Conservation (phyloP, 2,113 vertebrate genomes). For the Heliornis fulica region DNA sequence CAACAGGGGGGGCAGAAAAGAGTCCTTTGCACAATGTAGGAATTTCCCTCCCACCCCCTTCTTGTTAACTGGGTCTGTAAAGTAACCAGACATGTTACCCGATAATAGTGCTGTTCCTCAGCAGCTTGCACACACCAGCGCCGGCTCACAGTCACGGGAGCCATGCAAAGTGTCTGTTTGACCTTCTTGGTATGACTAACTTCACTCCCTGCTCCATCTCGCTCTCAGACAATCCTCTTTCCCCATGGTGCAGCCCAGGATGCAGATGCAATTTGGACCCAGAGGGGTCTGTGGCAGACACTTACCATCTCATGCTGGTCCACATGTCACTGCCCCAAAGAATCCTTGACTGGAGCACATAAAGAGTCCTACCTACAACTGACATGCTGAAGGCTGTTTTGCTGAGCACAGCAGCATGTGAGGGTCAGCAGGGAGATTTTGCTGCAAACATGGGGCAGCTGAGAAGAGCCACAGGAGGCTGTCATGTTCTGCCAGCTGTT, state of each 20-base stretch:
- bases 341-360: background rate
- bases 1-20: background rate
- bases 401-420: background rate
- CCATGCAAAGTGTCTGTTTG: background rate
- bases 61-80: conserved; percentile 63
- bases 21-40: conserved; percentile 45
- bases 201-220: background rate
- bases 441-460: background rate
- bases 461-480: background rate
- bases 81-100: conserved; percentile 62
- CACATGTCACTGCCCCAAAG: accelerated
- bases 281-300: accelerated
- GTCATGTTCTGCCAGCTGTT: background rate
- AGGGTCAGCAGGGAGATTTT: background rate
- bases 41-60: conserved; percentile 26
- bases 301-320: background rate
- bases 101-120: background rate
- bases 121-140: background rate
- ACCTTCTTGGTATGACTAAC: background rate
- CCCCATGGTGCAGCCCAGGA: background rate
- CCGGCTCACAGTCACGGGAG: accelerated
- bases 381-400: accelerated
- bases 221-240: background rate
- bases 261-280: background rate
- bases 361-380: background rate